phyloP scores from a whole-genome alignment of 2,888 invertebrate species.

The Callosobruchus maculatus region DNA sequence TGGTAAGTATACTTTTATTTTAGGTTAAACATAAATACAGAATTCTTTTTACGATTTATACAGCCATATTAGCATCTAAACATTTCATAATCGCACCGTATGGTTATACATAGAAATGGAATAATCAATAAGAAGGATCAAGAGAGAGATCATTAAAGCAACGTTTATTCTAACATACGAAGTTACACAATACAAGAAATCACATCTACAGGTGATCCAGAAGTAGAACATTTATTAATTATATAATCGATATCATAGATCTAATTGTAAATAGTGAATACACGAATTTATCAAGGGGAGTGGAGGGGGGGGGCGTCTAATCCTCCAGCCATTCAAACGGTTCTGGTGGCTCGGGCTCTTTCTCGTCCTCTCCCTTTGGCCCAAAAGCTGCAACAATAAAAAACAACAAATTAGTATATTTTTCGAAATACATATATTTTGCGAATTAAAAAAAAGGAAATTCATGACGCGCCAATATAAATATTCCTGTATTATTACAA shows the following conservation, averaged over 20 bases:
- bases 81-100: background rate
- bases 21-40: too few species aligned
- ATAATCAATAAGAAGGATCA: background rate
- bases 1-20: too few species aligned
- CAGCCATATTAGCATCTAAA: too few species aligned
- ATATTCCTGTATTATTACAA: too few species aligned
- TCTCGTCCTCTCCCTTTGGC: slow-evolving; percentile 89
- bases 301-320: slow-evolving; percentile 42
- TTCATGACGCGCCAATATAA: too few species aligned
- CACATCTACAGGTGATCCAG: background rate
- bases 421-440: too few species aligned
- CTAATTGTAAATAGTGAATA: background rate
- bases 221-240: background rate
- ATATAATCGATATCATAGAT: too few species aligned
- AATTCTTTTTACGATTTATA: too few species aligned
- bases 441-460: too few species aligned
- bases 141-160: background rate
- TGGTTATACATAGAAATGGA: too few species aligned
- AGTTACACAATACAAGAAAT: background rate
- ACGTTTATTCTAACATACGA: background rate
- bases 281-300: background rate
- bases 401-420: background rate
- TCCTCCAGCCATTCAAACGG: slow-evolving; percentile 95
- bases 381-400: slow-evolving; percentile 62
- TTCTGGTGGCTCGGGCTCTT: slow-evolving; percentile 96